phyloP scores from a whole-genome alignment of 2,888 invertebrate species.

The Leucania comma region DNA sequence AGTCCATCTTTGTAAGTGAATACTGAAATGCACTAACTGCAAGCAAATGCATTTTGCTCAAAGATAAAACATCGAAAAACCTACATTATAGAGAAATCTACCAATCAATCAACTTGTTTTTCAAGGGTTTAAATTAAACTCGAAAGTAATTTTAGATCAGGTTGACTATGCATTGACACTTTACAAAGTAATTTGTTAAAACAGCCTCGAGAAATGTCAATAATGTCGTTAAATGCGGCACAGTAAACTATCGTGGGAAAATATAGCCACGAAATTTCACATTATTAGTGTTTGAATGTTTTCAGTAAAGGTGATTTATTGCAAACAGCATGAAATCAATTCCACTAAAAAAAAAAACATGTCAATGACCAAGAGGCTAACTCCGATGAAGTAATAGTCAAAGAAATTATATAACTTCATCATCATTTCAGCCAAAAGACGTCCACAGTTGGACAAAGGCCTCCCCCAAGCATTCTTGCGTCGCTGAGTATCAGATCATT shows the following conservation, averaged over 20 bases:
- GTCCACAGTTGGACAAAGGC: no score
- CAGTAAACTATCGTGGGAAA: slow-evolving; percentile 5
- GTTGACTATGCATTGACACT: background rate
- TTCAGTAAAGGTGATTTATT: no score
- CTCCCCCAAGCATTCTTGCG: no score
- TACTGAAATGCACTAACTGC: background rate
- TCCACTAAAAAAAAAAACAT: background rate
- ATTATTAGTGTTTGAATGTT: no score
- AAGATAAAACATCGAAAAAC: background rate
- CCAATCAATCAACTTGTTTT: background rate
- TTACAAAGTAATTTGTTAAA: background rate
- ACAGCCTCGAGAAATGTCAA: background rate
- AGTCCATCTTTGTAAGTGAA: slow-evolving; percentile 8
- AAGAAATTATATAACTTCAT: no score
- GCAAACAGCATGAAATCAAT: background rate
- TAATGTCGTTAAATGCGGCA: background rate
- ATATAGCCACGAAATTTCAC: background rate
- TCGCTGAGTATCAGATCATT: no score
- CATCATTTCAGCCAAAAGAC: no score
- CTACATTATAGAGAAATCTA: background rate
- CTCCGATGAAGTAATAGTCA: background rate
- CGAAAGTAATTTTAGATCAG: no score
- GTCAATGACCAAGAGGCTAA: background rate
- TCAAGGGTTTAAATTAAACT: no score
- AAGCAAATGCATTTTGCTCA: background rate